Conservation (phyloP, 2,797 vertebrate genomes). For the Ceyx erithaca region DNA sequence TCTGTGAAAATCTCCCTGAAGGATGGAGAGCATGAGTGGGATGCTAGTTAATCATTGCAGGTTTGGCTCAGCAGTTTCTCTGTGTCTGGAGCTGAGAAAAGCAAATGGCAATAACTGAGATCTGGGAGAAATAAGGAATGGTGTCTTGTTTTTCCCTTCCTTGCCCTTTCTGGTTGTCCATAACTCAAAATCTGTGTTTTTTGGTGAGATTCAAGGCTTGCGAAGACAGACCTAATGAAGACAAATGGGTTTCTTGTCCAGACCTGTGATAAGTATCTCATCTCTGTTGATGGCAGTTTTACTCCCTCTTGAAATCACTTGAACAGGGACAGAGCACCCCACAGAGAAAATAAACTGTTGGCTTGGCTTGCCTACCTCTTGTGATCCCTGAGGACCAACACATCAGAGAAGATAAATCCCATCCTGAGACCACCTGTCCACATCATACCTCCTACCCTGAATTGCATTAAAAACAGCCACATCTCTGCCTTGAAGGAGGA, state of each 20-base stretch:
- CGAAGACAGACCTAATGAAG: no score
- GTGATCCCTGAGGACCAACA: not conserved
- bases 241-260: no score
- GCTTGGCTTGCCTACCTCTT: not conserved
- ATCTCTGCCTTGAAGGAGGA: not conserved
- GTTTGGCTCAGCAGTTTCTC: no score
- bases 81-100: no score
- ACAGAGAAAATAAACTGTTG: not conserved
- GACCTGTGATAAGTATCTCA: no score
- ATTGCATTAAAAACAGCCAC: not conserved
- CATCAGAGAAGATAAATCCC: not conserved
- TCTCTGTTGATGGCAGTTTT: not conserved
- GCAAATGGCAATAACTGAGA: no score
- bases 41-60: not conserved
- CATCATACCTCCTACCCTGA: not conserved
- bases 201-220: no score
- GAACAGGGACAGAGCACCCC: accelerated
- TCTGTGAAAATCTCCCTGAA: not conserved
- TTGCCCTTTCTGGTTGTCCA: no score
- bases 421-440: not conserved
- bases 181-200: no score
- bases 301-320: not conserved
- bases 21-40: not conserved
- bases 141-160: no score
- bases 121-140: no score